Percentiles rank a stretch among this genome's conserved stretches.
Conservation (phyloP, 2,888 invertebrate genomes). For the Caenorhabditis sp. region DNA sequence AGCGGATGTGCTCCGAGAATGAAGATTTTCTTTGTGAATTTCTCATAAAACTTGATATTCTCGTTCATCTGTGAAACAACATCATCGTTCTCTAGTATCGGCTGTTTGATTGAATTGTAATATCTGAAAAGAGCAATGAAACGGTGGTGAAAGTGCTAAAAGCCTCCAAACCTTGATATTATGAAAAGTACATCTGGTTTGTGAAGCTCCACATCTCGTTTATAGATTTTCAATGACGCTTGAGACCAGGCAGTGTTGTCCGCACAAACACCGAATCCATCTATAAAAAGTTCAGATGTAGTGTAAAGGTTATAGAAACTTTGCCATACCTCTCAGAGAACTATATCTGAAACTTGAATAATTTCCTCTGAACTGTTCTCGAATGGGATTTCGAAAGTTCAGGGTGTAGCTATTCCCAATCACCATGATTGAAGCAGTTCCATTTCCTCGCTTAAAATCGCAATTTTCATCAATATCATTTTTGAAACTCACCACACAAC, state of each 20-base stretch:
- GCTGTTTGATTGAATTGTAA: neutral
- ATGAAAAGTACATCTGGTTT: conserved; percentile 18
- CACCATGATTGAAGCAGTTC: conserved; percentile 34
- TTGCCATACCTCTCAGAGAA: conserved; percentile 11
- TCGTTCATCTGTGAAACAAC: conserved; percentile 4
- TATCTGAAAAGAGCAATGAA: neutral
- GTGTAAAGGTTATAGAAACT: too few species aligned
- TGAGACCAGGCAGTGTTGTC: neutral
- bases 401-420: conserved; percentile 47
- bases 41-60: conserved; percentile 2
- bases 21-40: conserved; percentile 8
- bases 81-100: neutral
- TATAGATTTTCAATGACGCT: neutral
- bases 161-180: neutral
- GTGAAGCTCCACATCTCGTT: neutral
- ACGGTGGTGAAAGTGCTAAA: too few species aligned
- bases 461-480: too few species aligned
- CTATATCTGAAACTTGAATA: conserved; percentile 29
- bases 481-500: too few species aligned
- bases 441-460: conserved; percentile 34
- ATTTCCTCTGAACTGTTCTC: conserved; percentile 16
- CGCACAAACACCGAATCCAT: neutral
- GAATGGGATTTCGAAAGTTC: conserved; percentile 21
- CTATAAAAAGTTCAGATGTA: neutral
- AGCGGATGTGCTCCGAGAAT: conserved; percentile 2